phyloP scores from a whole-genome alignment of 1,140 invertebrate genomes.

The Agrypnia vestita region DNA sequence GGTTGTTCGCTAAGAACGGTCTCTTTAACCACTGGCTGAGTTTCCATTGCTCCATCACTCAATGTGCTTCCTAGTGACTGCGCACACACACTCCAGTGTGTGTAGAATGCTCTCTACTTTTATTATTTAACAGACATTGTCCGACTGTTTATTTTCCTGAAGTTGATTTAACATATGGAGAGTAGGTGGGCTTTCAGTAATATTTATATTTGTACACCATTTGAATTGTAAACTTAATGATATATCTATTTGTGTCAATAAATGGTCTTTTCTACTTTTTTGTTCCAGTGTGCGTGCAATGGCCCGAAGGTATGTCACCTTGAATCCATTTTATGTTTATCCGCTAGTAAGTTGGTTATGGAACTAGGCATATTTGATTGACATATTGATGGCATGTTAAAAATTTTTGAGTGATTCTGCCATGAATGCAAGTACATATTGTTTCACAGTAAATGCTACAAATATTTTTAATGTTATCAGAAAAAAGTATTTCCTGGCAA shows the following conservation, averaged over 20 bases:
- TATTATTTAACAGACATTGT: slow-evolving; percentile 3
- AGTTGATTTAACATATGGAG: slow-evolving; percentile 15
- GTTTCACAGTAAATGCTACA: slow-evolving; percentile 61
- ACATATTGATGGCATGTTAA: slow-evolving; percentile 62
- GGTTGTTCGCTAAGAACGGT: slow-evolving; percentile 25
- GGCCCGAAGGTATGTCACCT: slow-evolving; percentile 85
- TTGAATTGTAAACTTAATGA: slow-evolving; percentile 3
- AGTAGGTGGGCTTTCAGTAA: slow-evolving; percentile 29
- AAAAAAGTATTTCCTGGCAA: slow-evolving; percentile 36
- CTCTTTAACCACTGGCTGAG: slow-evolving; percentile 47
- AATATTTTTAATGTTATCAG: slow-evolving; percentile 52
- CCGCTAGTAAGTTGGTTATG: slow-evolving; percentile 61
- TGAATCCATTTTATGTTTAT: slow-evolving; percentile 50
- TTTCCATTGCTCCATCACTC: slow-evolving; percentile 32
- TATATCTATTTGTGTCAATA: slow-evolving; percentile 4
- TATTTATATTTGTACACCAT: slow-evolving; percentile 16
- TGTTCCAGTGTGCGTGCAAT: slow-evolving; percentile 90
- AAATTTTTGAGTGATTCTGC: slow-evolving; percentile 61
- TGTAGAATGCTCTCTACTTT: slow-evolving; percentile 16
- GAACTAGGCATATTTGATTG: slow-evolving; percentile 61
- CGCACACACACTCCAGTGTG: neutral
- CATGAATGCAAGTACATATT: slow-evolving; percentile 62
- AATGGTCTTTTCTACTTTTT: slow-evolving; percentile 64
- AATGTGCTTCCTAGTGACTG: slow-evolving; percentile 37
- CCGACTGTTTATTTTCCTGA: neutral